A percentile compares a stretch with the other conserved stretches of the same genome.
These are phyloP conservation scores for Papilio elwesi DNA, from an alignment of 2,888 invertebrate species.

Conservation along the genomic window DNA sequence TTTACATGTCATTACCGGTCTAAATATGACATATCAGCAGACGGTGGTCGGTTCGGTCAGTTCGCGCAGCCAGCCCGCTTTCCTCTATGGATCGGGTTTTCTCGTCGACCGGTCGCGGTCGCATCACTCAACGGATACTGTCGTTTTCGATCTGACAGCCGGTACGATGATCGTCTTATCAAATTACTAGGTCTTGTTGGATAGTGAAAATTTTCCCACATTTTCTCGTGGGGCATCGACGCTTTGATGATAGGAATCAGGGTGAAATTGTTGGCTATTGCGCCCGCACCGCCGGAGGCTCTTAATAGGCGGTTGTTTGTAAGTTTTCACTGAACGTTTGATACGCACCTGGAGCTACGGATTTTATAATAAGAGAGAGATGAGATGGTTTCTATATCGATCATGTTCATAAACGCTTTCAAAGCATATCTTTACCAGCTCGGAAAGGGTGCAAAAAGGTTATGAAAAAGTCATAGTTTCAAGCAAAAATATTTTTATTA, in stretches of 20 bases:
- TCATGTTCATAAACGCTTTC: slow-evolving; percentile 4
- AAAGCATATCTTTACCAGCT: too few species aligned
- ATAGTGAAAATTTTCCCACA: slow-evolving; percentile 82
- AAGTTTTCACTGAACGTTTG: slow-evolving; percentile 79
- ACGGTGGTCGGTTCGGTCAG: slow-evolving; percentile 52
- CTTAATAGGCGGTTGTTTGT: slow-evolving; percentile 78
- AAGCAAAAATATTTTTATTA: slow-evolving; percentile 6
- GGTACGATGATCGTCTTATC: slow-evolving; percentile 80
- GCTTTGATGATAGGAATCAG: slow-evolving; percentile 81
- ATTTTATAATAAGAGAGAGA: slow-evolving; percentile 43
- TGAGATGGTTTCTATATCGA: slow-evolving; percentile 36
- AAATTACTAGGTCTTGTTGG: slow-evolving; percentile 73
- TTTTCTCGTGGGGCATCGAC: slow-evolving; percentile 73
- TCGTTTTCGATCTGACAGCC: slow-evolving; percentile 76
- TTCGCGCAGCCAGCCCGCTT: slow-evolving; percentile 62
- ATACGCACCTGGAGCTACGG: slow-evolving; percentile 63
- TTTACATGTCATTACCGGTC: slow-evolving; percentile 30
- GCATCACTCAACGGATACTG: slow-evolving; percentile 76
- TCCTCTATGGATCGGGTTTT: slow-evolving; percentile 77
- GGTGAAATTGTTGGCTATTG: slow-evolving; percentile 75
- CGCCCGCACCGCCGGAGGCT: slow-evolving; percentile 68
- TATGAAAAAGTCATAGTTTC: not conserved
- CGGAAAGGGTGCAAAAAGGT: too few species aligned
- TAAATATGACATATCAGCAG: slow-evolving; percentile 57
- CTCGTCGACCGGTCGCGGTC: slow-evolving; percentile 64